Percentiles rank a stretch among this genome's conserved stretches.
These are phyloP conservation scores for Raja brachyura DNA, from an alignment of 2,113 vertebrate genomes.

Conservation along the genomic window DNA sequence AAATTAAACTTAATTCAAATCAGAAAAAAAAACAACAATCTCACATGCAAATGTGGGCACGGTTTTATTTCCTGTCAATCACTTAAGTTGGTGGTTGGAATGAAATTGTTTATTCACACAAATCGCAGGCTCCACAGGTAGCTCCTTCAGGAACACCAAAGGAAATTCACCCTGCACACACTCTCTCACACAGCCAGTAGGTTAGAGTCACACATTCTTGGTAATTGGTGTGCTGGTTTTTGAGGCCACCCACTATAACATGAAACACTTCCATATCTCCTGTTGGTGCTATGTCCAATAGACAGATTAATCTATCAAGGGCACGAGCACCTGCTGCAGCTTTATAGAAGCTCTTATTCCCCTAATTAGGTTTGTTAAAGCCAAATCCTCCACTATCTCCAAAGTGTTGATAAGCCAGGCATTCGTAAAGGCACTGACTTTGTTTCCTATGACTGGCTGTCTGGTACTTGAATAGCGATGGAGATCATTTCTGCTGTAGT, in stretches of 20 bases:
- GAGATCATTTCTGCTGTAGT: not conserved
- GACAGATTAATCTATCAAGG: not conserved
- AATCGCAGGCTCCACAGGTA: constrained; percentile 11
- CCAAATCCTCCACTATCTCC: not conserved
- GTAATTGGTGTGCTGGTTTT: constrained; percentile 11
- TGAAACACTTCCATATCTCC: not conserved
- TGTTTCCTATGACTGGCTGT: not conserved
- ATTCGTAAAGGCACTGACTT: not conserved
- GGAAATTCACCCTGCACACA: constrained; percentile 15
- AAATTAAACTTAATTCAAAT: not conserved
- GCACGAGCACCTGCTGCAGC: not conserved
- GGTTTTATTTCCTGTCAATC: not conserved
- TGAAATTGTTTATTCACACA: constrained; percentile 31
- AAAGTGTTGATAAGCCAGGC: not conserved
- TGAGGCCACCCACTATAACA: constrained; percentile 9
- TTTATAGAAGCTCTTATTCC: constrained; percentile 6
- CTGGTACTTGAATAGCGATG: not conserved
- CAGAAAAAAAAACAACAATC: not conserved
- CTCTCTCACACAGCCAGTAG: not conserved
- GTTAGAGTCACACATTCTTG: not conserved
- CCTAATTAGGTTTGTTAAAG: not conserved
- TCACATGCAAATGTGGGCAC: not conserved
- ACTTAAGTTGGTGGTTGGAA: constrained; percentile 12
- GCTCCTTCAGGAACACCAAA: not conserved
- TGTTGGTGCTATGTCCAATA: not conserved